These are phyloP conservation scores for Planococcus citri DNA, from an alignment of 1,140 invertebrate species.

Conservation along the genomic window DNA sequence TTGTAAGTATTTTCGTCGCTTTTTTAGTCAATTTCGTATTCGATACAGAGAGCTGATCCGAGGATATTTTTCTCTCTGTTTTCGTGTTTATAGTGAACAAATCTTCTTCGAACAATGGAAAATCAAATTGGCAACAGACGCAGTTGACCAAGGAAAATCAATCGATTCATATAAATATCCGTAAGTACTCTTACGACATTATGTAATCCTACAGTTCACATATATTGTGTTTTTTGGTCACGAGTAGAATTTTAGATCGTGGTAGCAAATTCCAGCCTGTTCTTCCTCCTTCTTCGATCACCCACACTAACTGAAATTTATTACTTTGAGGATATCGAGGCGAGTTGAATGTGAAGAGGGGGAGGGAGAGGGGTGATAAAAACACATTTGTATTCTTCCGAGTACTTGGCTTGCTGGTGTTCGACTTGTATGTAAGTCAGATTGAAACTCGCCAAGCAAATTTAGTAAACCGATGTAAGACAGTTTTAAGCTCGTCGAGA, in stretches of 20 bases:
- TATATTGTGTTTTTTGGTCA: too few species aligned
- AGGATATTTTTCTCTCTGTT: neutral
- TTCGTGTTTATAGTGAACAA: conserved; percentile 1
- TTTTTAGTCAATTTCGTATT: neutral
- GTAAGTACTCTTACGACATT: neutral
- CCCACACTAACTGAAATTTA: too few species aligned
- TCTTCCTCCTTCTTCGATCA: too few species aligned
- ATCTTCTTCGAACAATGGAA: neutral
- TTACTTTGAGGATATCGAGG: too few species aligned
- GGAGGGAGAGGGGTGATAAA: too few species aligned
- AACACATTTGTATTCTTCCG: neutral
- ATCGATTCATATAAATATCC: neutral
- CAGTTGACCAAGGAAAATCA: neutral
- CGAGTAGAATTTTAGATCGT: too few species aligned
- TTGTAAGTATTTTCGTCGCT: neutral
- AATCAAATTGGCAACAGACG: neutral
- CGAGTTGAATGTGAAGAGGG: too few species aligned
- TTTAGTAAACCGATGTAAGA: neutral
- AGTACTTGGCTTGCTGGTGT: neutral
- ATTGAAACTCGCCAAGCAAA: neutral
- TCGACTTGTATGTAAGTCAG: neutral
- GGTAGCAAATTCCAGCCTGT: too few species aligned
- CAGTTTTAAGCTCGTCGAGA: neutral
- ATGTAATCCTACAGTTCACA: too few species aligned
- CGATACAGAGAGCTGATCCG: neutral